Base-by-base conservation (phyloP, 2,888 invertebrate species). In the Luffia ferchaultella region DNA sequence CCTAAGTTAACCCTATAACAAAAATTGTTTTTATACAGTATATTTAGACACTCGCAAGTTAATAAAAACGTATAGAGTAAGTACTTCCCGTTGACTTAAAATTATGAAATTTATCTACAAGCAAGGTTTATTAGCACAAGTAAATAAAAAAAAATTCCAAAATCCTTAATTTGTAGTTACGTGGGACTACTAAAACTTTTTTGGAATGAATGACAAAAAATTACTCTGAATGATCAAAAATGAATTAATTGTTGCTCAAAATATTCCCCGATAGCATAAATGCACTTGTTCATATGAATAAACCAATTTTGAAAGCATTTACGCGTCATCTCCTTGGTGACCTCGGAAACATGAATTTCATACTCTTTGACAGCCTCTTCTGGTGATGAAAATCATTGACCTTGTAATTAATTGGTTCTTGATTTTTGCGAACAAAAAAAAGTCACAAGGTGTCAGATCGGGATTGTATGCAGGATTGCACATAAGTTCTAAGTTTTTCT, bases 401-500 rank as follows among this genome's bases (percentile, higher is more conserved):
- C 12, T 3, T 12, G 30, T 30, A 30, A 30, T n/a, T n/a, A n/a
- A n/a, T 12, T 30, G 30, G 5, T 30, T 30, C 30, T 30, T 30
- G 12, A 30, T 30, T 30, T 30, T 12, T 30, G 30, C 30, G 30
- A 30, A 30, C 30, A 30, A 30, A 30, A 30, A 30, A 30, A 30
- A 30, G n/a, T 30, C 30, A 30, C 30, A 30, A n/a, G n/a, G n/a
- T n/a, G n/a, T n/a, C n/a, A 30, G 30, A 30, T 3, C 30, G 30
- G 30, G 30, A 30, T 12, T 30, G 30, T 30, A 30, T 30, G 30
- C 30, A 30, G 30, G 3, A 45, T 52, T 50, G 52, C 52, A 50
- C 53, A 53, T 52, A 50, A 48, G 55, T 53, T 56, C 53, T 52
- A 56, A 55, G 56, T 45, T 40, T 50, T 46, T 30, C 50, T 16